phyloP scores from a whole-genome alignment of 2,888 invertebrate genomes.

The Rotaria sp. region DNA sequence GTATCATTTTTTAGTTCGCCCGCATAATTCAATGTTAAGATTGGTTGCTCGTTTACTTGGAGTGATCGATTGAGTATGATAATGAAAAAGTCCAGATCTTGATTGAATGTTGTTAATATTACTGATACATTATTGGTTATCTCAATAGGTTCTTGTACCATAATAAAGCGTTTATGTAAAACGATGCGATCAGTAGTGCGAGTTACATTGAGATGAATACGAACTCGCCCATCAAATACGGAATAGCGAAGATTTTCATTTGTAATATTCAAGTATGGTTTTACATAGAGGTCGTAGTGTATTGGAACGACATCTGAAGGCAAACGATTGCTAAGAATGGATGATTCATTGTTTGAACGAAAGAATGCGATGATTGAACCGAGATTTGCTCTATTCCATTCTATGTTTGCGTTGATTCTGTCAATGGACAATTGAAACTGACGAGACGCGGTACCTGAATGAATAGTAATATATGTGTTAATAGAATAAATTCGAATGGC shows the following conservation, averaged over 20 bases:
- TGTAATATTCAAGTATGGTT: not conserved
- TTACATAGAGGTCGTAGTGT: not conserved
- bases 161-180: not conserved
- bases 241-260: not conserved
- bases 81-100: slow-evolving; percentile 1
- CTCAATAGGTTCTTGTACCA: not conserved
- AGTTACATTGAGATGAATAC: not conserved
- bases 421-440: not conserved
- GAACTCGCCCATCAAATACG: slow-evolving; percentile 27
- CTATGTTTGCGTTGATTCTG: not conserved
- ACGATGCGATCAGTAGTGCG: not conserved
- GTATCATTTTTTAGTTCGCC: slow-evolving; percentile 32
- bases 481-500: not conserved
- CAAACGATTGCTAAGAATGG: not conserved
- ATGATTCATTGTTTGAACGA: not conserved
- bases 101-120: not conserved
- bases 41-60: not conserved
- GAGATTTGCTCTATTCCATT: not conserved
- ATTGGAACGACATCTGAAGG: not conserved
- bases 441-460: not conserved
- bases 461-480: not conserved
- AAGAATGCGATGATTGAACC: not conserved
- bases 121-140: not conserved
- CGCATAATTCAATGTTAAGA: slow-evolving; percentile 16
- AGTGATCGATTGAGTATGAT: slow-evolving; percentile 28